phyloP scores from a whole-genome alignment of 2,797 vertebrate genomes.

The Pangasius djambal region DNA sequence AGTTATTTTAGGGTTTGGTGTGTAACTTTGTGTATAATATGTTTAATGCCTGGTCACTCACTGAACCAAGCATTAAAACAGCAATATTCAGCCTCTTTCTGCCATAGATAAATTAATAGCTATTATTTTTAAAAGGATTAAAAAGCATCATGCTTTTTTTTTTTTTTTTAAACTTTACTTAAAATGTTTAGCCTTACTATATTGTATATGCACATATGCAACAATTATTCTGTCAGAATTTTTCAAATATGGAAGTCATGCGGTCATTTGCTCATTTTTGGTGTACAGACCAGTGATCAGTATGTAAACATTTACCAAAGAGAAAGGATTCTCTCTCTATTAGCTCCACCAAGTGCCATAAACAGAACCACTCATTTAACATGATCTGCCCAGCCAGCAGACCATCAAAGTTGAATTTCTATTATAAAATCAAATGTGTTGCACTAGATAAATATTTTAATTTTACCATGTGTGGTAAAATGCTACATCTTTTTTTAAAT shows the following conservation, averaged over 20 bases:
- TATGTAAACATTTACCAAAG: too few species aligned
- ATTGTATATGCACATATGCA: too few species aligned
- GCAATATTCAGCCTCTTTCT: background rate
- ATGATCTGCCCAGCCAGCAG: too few species aligned
- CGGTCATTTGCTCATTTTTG: background rate
- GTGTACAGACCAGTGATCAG: background rate
- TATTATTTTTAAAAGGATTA: background rate
- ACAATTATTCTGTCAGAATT: background rate
- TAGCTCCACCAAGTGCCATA: too few species aligned
- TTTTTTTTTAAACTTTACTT: background rate
- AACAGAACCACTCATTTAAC: too few species aligned
- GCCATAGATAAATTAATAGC: background rate
- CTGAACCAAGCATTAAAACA: background rate
- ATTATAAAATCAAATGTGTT: too few species aligned
- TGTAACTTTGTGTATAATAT: background rate
- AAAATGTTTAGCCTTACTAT: background rate
- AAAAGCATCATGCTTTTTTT: background rate
- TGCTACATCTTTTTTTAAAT: too few species aligned
- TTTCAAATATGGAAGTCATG: background rate
- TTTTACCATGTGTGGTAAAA: too few species aligned
- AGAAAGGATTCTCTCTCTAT: too few species aligned
- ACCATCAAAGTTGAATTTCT: too few species aligned
- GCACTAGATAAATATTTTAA: too few species aligned
- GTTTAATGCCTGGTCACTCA: background rate
- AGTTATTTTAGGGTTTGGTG: background rate